phyloP scores from a whole-genome alignment of 2,888 invertebrate genomes.

The Imbricaverruca yamaguchii region DNA sequence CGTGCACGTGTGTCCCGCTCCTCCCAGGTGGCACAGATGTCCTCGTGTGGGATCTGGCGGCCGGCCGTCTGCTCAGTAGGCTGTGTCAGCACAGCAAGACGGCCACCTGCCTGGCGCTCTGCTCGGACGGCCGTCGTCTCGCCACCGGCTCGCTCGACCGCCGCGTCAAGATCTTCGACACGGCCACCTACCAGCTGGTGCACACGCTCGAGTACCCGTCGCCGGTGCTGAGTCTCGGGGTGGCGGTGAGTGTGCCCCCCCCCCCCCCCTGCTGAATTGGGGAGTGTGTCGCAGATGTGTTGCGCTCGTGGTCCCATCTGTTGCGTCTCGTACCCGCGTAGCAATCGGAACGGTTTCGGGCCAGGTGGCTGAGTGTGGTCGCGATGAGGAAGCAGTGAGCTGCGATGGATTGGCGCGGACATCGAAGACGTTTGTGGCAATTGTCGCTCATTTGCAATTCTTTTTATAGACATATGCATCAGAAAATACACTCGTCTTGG shows the following conservation, averaged over 20 bases:
- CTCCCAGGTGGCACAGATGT: constrained; percentile 68
- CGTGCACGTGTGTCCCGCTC: constrained; percentile 48
- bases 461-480: too few relatives aligned
- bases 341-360: too few relatives aligned
- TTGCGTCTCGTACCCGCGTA: too few relatives aligned
- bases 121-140: constrained; percentile 70
- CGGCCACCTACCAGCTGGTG: constrained; percentile 68
- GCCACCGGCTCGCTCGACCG: constrained; percentile 86
- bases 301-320: too few relatives aligned
- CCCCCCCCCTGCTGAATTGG: too few relatives aligned
- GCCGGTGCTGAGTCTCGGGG: constrained; percentile 75
- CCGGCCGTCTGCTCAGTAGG: constrained; percentile 72
- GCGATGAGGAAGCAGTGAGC: too few relatives aligned
- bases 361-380: too few relatives aligned
- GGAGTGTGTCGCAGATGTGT: too few relatives aligned
- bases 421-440: too few relatives aligned
- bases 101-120: constrained; percentile 74
- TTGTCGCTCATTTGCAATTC: too few relatives aligned
- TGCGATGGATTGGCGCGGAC: too few relatives aligned
- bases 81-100: constrained; percentile 93
- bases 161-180: constrained; percentile 87
- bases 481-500: too few relatives aligned
- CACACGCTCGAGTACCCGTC: constrained; percentile 86
- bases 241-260: constrained; percentile 47
- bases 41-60: constrained; percentile 85